These are phyloP conservation scores for Globia sparganii DNA, from an alignment of 2,888 invertebrate species.

Conservation along the genomic window DNA sequence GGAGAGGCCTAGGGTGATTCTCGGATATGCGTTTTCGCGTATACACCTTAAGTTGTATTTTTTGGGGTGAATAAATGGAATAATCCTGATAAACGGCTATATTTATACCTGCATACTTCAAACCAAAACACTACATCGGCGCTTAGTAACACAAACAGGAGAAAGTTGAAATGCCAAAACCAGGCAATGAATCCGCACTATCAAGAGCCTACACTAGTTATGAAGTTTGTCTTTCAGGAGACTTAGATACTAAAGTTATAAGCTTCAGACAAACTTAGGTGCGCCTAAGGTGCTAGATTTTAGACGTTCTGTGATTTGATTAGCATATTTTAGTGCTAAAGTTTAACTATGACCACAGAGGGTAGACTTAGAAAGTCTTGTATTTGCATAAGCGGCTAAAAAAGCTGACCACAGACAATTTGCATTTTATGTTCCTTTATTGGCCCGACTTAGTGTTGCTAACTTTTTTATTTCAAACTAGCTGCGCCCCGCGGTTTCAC, in stretches of 20 bases:
- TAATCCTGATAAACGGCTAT: no score
- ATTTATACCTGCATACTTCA: no score
- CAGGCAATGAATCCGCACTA: not conserved
- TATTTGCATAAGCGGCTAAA: not conserved
- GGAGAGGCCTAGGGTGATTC: no score
- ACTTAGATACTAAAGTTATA: not conserved
- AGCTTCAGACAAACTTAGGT: not conserved
- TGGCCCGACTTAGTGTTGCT: not conserved
- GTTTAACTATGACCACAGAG: not conserved
- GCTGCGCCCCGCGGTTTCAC: no score
- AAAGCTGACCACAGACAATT: not conserved
- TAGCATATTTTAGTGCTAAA: not conserved
- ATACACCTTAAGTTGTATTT: no score
- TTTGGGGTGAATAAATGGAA: no score
- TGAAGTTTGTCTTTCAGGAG: constrained; percentile 2
- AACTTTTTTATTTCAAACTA: no score
- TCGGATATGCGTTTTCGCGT: no score
- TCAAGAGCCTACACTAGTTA: not conserved
- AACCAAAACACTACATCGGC: no score
- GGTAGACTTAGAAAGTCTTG: not conserved
- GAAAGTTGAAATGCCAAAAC: not conserved
- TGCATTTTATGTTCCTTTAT: not conserved
- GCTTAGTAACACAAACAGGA: not conserved
- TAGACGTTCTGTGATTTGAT: constrained; percentile 1
- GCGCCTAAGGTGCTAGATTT: constrained; percentile 4